Evolutionary conservation across 2,888 invertebrate species (phyloP), one percentile per base, ranked within the genome.

Genomic region (Andrena marginata): DNA sequence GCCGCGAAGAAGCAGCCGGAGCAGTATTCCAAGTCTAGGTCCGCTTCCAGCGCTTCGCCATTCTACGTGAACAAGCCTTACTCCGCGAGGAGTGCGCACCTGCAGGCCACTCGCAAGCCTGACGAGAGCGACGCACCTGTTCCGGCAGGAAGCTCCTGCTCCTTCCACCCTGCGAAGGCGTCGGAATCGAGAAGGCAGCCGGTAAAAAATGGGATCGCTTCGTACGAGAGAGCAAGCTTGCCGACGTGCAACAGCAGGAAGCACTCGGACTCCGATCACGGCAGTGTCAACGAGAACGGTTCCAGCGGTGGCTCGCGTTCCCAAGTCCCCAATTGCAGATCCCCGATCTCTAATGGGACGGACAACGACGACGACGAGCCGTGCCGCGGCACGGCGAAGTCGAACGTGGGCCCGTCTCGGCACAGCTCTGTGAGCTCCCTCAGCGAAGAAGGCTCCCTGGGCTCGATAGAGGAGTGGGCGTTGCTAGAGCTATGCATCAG

Each of bases 401-500:
- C 77, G 2, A 81, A 68, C 6, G 51, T 74, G 6, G 59, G 60
- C 2, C 78, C 76, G 1, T 85, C 80, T 2, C 74, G 80, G 0
- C 85, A 84, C 13, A 88, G 77, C 62, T 84, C 87, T 0, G 73
- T 48, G 6, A 89, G 78, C 49, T 84, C 87, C 0, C 42, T 84
- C 5, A 87, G 72, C 35, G 83, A 89, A 23, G 85, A 82, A 4
- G 73, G 79, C 10, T 81, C 86, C 6, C 65, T 72, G 7, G 77
- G 64, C 5, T 80, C 88, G 0, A 83, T 83, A 33, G 85, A 87
- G 6, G 87, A 88, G 8, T 89, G 83, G 87, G 76, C 81, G 0
- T 10, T 88, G 2, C 13, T 88, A 1, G 80, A 89, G 13, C n/a
- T 87, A n/a, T 89, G 87, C 51, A 89, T 89, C 10, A 84, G 73